Percentiles rank a stretch among this genome's conserved stretches.
Conservation (phyloP, 1,140 invertebrate genomes). For the Pemphigus obesinymphae region DNA sequence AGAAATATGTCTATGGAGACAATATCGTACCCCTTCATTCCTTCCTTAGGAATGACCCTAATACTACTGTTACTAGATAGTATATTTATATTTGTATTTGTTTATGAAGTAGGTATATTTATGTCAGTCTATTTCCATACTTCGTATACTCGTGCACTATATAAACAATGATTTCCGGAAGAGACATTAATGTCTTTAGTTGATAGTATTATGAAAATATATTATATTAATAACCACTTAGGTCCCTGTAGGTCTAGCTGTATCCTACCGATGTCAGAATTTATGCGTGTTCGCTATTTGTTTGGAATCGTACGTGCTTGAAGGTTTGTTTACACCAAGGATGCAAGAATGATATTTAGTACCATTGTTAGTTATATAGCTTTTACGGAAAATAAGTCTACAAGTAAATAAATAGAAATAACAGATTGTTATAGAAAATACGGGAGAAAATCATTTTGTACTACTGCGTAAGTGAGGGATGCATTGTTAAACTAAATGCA, state of each 20-base stretch:
- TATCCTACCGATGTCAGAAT: not conserved
- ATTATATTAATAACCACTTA: not conserved
- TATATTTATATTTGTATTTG: not conserved
- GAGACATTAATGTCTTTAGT: not conserved
- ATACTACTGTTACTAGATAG: no score
- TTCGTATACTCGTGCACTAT: not conserved
- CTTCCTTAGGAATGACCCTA: no score
- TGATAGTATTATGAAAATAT: not conserved
- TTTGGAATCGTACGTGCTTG: not conserved
- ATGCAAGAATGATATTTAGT: not conserved
- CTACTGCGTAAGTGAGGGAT: no score
- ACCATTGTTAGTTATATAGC: not conserved
- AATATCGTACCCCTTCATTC: no score
- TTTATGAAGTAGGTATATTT: not conserved
- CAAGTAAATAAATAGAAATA: not conserved
- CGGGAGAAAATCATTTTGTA: not conserved
- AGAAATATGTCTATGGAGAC: not conserved
- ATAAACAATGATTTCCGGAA: not conserved
- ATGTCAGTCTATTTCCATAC: not conserved
- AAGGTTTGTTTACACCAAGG: not conserved
- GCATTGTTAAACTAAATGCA: not conserved
- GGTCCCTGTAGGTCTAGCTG: not conserved
- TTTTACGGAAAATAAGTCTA: not conserved
- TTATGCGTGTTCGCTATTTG: not conserved
- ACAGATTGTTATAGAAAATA: not conserved